A percentile compares a stretch with the other conserved stretches of the same genome.
Evolutionary conservation across 2,888 invertebrate genomes (phyloP).

Genomic region (Leucoma salicis): DNA sequence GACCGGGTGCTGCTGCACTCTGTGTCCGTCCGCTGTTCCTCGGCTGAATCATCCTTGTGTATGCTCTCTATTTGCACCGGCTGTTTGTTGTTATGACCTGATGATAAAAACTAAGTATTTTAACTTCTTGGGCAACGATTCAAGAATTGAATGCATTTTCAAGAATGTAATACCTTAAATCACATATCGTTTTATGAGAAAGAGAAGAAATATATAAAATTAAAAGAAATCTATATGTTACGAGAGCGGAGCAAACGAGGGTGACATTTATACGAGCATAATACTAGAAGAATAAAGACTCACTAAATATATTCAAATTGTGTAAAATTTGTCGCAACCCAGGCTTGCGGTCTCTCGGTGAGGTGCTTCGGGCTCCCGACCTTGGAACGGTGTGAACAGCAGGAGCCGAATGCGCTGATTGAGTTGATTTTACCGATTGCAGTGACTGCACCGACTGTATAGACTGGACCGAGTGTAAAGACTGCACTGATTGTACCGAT

Average conservation of each 20-base stretch:
- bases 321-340: conserved; percentile 88
- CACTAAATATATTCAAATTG: conserved; percentile 91
- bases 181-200: too few species aligned
- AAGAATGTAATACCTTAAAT: too few species aligned
- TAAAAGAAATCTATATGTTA: too few species aligned
- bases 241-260: too few species aligned
- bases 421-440: conserved; percentile 23
- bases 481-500: conserved; percentile 41
- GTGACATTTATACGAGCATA: too few species aligned
- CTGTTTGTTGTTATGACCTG: conserved; percentile 64
- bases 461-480: conserved; percentile 38
- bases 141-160: too few species aligned
- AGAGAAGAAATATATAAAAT: too few species aligned
- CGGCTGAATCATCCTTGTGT: conserved; percentile 19
- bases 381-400: conserved; percentile 20
- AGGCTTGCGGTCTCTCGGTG: conserved; percentile 62
- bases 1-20: conserved; percentile 89
- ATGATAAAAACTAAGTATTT: too few species aligned
- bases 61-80: conserved; percentile 9
- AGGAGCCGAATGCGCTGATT: neutral
- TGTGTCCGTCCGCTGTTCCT: conserved; percentile 78
- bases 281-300: conserved; percentile 37
- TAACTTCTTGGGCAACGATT: too few species aligned
- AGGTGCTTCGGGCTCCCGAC: conserved; percentile 51
- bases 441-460: conserved; percentile 29